A percentile compares a stretch with the other conserved stretches of the same genome.
Conservation (phyloP, 2,888 invertebrate genomes). For the Lasius fuliginosus region DNA sequence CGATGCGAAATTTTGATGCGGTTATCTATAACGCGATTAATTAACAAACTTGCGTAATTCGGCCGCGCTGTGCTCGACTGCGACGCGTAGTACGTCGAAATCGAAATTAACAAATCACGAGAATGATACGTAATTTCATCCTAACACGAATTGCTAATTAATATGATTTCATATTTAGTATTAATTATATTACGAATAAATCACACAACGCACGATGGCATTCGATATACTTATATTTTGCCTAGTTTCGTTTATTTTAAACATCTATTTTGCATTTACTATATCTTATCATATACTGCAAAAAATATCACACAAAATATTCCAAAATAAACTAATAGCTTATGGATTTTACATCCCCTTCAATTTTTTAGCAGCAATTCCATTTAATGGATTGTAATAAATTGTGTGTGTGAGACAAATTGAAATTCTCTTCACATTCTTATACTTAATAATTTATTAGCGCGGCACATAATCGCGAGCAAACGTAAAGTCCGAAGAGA, state of each 20-base stretch:
- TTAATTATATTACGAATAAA: constrained; percentile 8
- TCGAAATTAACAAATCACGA: constrained; percentile 46
- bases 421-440: constrained; percentile 58
- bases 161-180: constrained; percentile 14
- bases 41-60: constrained; percentile 72
- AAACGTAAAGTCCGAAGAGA: not conserved
- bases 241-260: constrained; percentile 4
- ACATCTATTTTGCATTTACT: not conserved
- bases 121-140: constrained; percentile 20
- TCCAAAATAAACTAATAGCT: not conserved
- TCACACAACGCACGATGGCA: not conserved
- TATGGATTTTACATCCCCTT: not conserved
- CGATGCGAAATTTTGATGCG: constrained; percentile 75
- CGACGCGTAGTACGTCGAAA: constrained; percentile 38
- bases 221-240: not conserved
- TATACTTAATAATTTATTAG: constrained; percentile 15
- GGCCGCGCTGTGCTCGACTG: constrained; percentile 34
- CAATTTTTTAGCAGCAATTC: not conserved
- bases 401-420: constrained; percentile 64
- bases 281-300: not conserved
- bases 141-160: constrained; percentile 40
- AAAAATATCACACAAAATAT: not conserved
- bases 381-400: not conserved
- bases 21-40: constrained; percentile 74
- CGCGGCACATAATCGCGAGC: not conserved